Base-by-base conservation (phyloP, 1,140 invertebrate genomes). In the Araneus ventricosus region DNA sequence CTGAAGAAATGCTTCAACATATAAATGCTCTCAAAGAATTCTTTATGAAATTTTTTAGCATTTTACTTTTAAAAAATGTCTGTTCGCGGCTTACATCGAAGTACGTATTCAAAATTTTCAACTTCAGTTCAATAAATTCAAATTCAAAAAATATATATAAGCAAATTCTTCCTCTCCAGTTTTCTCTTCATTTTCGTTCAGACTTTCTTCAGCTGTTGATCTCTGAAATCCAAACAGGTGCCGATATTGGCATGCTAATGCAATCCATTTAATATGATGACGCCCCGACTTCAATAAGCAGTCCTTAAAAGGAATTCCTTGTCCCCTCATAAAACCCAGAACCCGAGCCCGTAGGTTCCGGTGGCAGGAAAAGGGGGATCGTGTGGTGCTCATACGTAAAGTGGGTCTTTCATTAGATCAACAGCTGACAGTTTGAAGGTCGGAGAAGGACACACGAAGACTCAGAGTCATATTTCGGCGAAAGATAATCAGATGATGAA, bases 221-320 rank as follows among this genome's bases (percentile, higher is more conserved):
- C 10, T 30, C 27, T 14, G 67, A 75, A 34, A 75, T 34, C 0
- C 27, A 10, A 34, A 3, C 27, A 63, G n/a, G 24, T 17, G 27
- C 8, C 30, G 27, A 75, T 17, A 75, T 75, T 30, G 0, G 4
- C 30, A 75, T 34, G 67, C 30, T 75, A 75, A 75, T 75, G 27
- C 67, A 14, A 3, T 75, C 34, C 67, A 34, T 75, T 34, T 75
- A 75, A 75, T 30, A 75, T 17, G 67, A 34, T 75, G 17, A 34
- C 45, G 17, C 2, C 30, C 30, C 4, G 6, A 34, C 67, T 17
- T 10, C 7, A 34, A 34, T 75, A 34, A 30, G 27, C 27, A 10
- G 30, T 75, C 30, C 30, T 75, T 75, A 75, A 75, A 75, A 75
- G 67, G 67, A 30, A 75, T 75, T 75, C 30, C 67, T 75, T 75